Evolutionary conservation across 2,888 invertebrate species (phyloP).

Genomic region (Tachina grossa): DNA sequence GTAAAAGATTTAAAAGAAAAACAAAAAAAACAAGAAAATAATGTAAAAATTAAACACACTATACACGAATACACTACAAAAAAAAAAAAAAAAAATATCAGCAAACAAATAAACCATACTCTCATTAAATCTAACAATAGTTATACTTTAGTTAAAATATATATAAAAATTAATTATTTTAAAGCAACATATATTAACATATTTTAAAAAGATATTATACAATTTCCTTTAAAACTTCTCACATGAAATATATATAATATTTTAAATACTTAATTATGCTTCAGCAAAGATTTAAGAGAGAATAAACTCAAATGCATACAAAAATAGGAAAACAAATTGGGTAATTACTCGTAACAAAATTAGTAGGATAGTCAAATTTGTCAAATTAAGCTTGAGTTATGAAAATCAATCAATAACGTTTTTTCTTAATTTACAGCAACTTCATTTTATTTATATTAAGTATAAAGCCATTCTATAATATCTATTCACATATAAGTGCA

Average conservation of each 20-base stretch:
- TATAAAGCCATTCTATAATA: neutral
- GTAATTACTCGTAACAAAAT: constrained; percentile 1
- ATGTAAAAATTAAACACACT: constrained; percentile 47
- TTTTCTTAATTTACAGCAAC: neutral
- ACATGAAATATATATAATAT: constrained; percentile 34
- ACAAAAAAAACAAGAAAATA: constrained; percentile 39
- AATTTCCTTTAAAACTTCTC: constrained; percentile 46
- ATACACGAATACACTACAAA: constrained; percentile 43
- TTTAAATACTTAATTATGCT: constrained; percentile 61
- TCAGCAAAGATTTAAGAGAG: constrained; percentile 49
- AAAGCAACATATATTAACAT: constrained; percentile 37
- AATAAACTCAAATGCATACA: constrained; percentile 35
- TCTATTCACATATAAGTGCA: too few species aligned
- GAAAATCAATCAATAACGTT: neutral
- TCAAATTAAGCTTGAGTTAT: neutral
- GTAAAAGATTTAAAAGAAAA: constrained; percentile 60
- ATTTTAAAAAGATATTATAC: constrained; percentile 54
- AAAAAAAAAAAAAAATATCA: constrained; percentile 57
- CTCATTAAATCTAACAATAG: constrained; percentile 45
- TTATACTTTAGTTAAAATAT: constrained; percentile 54
- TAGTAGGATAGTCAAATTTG: constrained; percentile 37
- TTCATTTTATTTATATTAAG: constrained; percentile 13
- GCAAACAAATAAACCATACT: constrained; percentile 30
- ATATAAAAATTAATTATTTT: constrained; percentile 35
- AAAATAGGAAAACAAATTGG: constrained; percentile 20